A percentile compares a stretch with the other conserved stretches of the same genome.
phyloP scores from a whole-genome alignment of 2,113 vertebrate genomes.

The Halichoeres trimaculatus region DNA sequence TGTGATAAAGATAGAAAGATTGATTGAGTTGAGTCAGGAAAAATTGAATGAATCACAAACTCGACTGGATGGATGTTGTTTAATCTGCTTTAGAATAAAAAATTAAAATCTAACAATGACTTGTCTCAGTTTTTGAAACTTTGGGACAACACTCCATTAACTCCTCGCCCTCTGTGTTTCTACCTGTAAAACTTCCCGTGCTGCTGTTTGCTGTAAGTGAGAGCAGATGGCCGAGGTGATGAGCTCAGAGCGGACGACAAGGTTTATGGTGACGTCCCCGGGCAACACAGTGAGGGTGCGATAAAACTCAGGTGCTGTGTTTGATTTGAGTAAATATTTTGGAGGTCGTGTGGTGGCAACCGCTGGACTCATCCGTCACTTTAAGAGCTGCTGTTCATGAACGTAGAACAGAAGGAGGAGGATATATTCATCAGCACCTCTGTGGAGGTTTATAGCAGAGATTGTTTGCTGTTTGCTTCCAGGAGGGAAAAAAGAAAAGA shows the following conservation, averaged over 20 bases:
- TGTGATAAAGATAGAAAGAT: constrained; percentile 58
- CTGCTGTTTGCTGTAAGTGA: constrained; percentile 10
- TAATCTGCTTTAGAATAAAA: too few relatives aligned
- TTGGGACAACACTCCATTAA: too few relatives aligned
- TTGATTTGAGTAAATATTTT: constrained; percentile 78
- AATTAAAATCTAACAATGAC: too few relatives aligned
- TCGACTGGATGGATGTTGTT: neutral
- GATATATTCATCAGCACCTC: neutral
- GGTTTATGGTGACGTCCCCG: constrained; percentile 75
- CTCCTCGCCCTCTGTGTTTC: too few relatives aligned
- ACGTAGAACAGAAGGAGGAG: neutral
- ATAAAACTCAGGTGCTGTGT: constrained; percentile 59
- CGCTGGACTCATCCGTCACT: constrained; percentile 10
- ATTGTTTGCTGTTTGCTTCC: constrained; percentile 21
- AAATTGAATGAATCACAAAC: neutral
- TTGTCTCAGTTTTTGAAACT: too few relatives aligned
- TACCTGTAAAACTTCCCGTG: constrained; percentile 10
- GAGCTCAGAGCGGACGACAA: constrained; percentile 61
- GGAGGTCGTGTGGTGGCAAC: constrained; percentile 45
- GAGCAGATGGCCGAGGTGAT: constrained; percentile 74
- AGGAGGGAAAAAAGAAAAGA: constrained; percentile 24
- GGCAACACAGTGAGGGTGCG: constrained; percentile 64
- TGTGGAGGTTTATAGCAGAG: neutral
- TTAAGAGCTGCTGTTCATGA: constrained; percentile 31
- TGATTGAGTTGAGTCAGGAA: constrained; percentile 42